phyloP scores from a whole-genome alignment of 2,888 invertebrate genomes.

The Cantharis nigra region DNA sequence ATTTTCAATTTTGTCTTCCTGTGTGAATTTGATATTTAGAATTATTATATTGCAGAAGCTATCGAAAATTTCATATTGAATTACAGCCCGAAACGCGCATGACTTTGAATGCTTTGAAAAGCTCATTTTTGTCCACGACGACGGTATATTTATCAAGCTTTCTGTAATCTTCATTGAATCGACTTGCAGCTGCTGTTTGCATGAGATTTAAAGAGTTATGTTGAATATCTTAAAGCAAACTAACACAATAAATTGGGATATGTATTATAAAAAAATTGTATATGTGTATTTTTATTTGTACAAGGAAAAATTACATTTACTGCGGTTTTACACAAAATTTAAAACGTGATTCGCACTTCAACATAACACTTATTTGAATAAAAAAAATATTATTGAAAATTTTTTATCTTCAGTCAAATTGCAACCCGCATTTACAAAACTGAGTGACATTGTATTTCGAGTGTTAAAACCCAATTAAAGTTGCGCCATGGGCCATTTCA shows the following conservation, averaged over 20 bases:
- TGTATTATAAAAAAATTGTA: not conserved
- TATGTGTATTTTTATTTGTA: not conserved
- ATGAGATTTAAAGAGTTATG: not conserved
- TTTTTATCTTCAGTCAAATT: not conserved
- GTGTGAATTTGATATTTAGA: not conserved
- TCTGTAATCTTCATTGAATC: not conserved
- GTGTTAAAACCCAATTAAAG: not conserved
- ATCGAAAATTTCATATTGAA: not conserved
- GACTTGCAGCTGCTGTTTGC: not conserved
- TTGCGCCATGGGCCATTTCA: conserved; percentile 4
- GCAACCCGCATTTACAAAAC: not conserved
- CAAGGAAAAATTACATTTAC: not conserved
- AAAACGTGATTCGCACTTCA: not conserved
- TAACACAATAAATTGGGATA: not conserved
- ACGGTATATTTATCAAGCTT: not conserved
- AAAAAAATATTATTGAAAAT: not conserved
- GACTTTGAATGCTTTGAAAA: not conserved
- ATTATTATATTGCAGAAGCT: not conserved
- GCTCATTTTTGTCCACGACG: not conserved
- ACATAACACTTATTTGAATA: not conserved
- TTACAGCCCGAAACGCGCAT: not conserved
- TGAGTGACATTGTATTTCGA: not conserved
- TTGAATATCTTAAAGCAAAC: not conserved
- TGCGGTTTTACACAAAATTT: not conserved
- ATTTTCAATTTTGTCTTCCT: not conserved